Percentiles rank a stretch among this genome's conserved stretches.
These are phyloP conservation scores for Mormoops blainvillei DNA, from an alignment of 2,113 vertebrate genomes.

Conservation along the genomic window DNA sequence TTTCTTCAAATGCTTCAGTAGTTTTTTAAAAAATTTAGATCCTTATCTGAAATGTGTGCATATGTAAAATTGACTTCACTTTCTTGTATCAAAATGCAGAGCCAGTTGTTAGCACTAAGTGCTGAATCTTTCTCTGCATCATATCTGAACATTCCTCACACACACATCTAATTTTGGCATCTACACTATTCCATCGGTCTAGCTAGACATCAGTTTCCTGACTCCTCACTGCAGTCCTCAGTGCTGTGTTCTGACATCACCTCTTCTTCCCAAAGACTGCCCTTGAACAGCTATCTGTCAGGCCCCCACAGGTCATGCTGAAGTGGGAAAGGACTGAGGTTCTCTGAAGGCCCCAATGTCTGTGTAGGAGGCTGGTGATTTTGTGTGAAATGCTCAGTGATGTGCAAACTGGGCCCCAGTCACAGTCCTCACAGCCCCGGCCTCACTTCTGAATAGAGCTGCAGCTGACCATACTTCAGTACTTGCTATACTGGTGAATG, in stretches of 20 bases:
- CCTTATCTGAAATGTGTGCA: not conserved
- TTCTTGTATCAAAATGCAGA: not conserved
- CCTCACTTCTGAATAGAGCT: not conserved
- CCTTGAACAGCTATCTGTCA: not conserved
- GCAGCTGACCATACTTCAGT: not conserved
- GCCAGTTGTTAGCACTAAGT: not conserved
- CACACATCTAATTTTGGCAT: not conserved
- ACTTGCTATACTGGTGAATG: accelerated
- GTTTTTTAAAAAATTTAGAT: not conserved
- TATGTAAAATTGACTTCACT: not conserved
- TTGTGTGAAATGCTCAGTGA: not conserved
- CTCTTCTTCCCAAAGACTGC: not conserved
- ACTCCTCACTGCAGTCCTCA: too few species aligned
- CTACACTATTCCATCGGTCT: not conserved
- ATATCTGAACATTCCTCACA: not conserved
- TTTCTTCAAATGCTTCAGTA: not conserved
- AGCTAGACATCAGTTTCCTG: accelerated
- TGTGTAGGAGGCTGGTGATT: not conserved
- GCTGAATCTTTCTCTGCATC: not conserved
- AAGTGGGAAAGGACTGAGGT: not conserved
- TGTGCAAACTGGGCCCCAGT: not conserved
- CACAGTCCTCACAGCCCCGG: not conserved
- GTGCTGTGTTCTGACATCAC: too few species aligned
- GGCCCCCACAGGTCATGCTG: too few species aligned
- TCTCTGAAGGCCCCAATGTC: not conserved